Evolutionary conservation across 2,113 vertebrate species (phyloP), one percentile per base, ranked within the genome.

Genomic region (Paraplagusia blochii): DNA sequence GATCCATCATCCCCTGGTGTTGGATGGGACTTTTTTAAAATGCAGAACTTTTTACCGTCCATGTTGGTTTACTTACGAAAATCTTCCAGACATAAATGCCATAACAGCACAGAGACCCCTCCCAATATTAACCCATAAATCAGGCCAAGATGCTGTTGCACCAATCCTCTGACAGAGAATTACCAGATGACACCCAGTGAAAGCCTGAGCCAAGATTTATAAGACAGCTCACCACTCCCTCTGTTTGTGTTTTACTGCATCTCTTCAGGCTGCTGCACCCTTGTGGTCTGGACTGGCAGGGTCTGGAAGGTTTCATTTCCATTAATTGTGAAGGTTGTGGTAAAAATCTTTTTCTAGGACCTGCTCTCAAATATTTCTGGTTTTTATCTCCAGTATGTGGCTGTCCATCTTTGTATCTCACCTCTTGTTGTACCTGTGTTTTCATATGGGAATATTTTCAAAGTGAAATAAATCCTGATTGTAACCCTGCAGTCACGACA

Each of bases 381-480:
- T 91, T 91, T 88, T 86, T 90, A 89, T 86, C 74, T 83, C 85
- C 78, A 85, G 88, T 82, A 83, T 38, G 74, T 88, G 79, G 85
- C 76, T 86, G 85, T 88, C 77, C 82, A 45, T 84, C 69, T 86
- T 89, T 76, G n/a, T n/a, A n/a, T 88, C 85, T 88, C 78, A 85
- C 71, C 69, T 85, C 84, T 91, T 88, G 81, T 89, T 91, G 88
- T 90, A 85, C 81, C 87, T 77, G 85, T 83, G 90, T 91, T 91
- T 91, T 91, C 88, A 85, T 88, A 88, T 89, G 84, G 87, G 82
- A 90, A 89, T 91, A 90, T 91, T 91, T 91, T 91, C 89, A 88
- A 90, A 89, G 82, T 65, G 83, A 89, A 90, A 89, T 88, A 90
- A 91, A 90, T 86, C 80, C 81, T 71, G 88, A 85, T 80, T 79